These are phyloP conservation scores for Hymenopus coronatus DNA, from an alignment of 2,888 invertebrate genomes.

Conservation along the genomic window DNA sequence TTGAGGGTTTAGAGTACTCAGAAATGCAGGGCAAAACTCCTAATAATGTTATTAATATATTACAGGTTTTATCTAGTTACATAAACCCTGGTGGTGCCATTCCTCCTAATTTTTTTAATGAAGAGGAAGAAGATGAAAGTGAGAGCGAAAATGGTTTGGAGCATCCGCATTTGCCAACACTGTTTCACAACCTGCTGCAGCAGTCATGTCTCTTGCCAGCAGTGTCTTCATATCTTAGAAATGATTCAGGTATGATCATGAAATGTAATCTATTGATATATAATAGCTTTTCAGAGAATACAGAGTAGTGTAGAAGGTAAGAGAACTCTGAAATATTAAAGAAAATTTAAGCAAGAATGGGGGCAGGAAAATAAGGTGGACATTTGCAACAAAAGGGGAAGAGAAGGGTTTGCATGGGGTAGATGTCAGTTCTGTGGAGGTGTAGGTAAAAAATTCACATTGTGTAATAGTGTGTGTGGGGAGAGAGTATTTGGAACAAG, in stretches of 20 bases:
- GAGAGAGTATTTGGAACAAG: too few relatives aligned
- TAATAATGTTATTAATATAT: neutral
- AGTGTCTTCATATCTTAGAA: slow-evolving; percentile 84
- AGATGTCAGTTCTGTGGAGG: neutral
- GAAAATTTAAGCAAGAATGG: too few relatives aligned
- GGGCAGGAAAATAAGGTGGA: neutral
- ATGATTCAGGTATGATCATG: slow-evolving; percentile 70
- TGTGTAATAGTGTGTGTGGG: too few relatives aligned
- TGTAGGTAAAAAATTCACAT: neutral
- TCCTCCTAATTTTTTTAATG: slow-evolving; percentile 34
- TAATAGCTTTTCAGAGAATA: neutral
- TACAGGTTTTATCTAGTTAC: slow-evolving; percentile 79
- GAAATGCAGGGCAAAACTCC: too few relatives aligned
- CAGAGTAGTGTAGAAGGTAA: too few relatives aligned
- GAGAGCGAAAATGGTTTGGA: slow-evolving; percentile 40
- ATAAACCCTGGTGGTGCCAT: slow-evolving; percentile 63
- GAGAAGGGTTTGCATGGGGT: neutral
- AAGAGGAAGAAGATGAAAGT: slow-evolving; percentile 25
- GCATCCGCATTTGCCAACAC: slow-evolving; percentile 58
- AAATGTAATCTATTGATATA: neutral
- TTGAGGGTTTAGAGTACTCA: too few relatives aligned
- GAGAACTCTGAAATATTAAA: too few relatives aligned
- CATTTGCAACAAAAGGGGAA: too few relatives aligned
- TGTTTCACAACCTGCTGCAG: slow-evolving; percentile 73
- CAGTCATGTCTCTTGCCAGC: slow-evolving; percentile 84